These are phyloP conservation scores for Pimpla rufipes DNA, from an alignment of 2,888 invertebrate genomes.

Conservation along the genomic window DNA sequence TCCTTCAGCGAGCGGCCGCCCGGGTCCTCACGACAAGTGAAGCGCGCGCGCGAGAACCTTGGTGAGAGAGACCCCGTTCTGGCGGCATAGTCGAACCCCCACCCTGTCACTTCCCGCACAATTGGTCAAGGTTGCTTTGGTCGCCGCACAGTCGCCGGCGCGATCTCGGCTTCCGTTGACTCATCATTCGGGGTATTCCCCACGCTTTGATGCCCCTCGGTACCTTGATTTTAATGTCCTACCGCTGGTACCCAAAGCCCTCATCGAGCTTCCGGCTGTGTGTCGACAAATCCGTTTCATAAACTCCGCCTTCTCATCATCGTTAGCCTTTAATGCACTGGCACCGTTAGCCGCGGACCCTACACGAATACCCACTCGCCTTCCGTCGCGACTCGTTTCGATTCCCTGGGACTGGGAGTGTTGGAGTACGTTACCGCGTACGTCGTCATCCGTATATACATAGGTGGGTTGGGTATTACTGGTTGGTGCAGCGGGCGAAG, in stretches of 20 bases:
- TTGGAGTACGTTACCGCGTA: not conserved
- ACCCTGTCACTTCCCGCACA: not conserved
- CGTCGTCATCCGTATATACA: not conserved
- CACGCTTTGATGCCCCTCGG: constrained; percentile 3
- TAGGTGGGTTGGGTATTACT: not conserved
- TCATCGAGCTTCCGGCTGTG: constrained; percentile 15
- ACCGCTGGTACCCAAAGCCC: not conserved
- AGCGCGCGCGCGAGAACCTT: not conserved
- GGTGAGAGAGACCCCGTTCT: constrained; percentile 13
- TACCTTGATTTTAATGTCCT: not conserved
- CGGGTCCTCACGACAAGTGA: not conserved
- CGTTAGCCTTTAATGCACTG: constrained; percentile 50
- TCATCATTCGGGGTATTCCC: constrained; percentile 4
- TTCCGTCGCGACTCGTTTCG: constrained; percentile 25
- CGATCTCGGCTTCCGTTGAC: constrained; percentile 14
- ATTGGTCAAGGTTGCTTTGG: constrained; percentile 33
- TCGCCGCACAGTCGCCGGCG: not conserved
- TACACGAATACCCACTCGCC: constrained; percentile 57
- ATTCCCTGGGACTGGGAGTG: not conserved
- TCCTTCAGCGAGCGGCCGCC: constrained; percentile 38
- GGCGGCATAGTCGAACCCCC: not conserved
- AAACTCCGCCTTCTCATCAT: constrained; percentile 27
- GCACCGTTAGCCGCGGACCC: constrained; percentile 52
- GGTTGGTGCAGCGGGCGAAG: constrained; percentile 12
- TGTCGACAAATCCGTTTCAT: constrained; percentile 49